These are phyloP conservation scores for Phyllotis vaccarum DNA, from an alignment of 2,797 vertebrate genomes.

Conservation along the genomic window DNA sequence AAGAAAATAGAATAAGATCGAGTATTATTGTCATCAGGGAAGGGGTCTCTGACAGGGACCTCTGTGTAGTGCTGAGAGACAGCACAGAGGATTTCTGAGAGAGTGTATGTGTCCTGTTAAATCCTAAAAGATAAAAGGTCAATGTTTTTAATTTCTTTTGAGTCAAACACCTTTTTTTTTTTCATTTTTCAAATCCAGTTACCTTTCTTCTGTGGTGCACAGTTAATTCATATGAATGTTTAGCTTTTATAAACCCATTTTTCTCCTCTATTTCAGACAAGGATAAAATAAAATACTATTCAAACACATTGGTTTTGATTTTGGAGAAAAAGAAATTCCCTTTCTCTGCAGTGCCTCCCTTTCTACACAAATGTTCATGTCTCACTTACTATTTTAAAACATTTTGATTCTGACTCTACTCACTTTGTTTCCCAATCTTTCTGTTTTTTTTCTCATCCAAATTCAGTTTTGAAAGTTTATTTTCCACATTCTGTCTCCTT, in stretches of 20 bases:
- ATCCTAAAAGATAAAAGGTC: background rate
- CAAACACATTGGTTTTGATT: background rate
- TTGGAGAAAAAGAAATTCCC: background rate
- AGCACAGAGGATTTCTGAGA: too few relatives aligned
- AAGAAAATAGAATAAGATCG: background rate
- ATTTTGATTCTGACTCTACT: background rate
- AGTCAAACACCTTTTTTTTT: background rate
- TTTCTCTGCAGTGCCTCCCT: background rate
- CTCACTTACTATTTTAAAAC: background rate
- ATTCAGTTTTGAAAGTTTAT: background rate
- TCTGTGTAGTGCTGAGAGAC: background rate
- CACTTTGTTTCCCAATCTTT: background rate
- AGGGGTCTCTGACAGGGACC: background rate
- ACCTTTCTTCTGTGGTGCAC: background rate
- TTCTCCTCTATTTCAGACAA: background rate
- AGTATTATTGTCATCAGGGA: background rate
- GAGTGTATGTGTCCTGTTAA: background rate
- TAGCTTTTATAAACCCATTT: background rate
- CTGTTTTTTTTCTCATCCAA: background rate
- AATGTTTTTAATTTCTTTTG: background rate
- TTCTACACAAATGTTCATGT: background rate
- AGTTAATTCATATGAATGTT: background rate
- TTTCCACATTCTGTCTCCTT: background rate
- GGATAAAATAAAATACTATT: constrained; percentile 34
- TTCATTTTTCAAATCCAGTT: background rate